These are phyloP conservation scores for Herpetotheres cachinnans DNA, from an alignment of 2,113 vertebrate genomes.

Conservation along the genomic window DNA sequence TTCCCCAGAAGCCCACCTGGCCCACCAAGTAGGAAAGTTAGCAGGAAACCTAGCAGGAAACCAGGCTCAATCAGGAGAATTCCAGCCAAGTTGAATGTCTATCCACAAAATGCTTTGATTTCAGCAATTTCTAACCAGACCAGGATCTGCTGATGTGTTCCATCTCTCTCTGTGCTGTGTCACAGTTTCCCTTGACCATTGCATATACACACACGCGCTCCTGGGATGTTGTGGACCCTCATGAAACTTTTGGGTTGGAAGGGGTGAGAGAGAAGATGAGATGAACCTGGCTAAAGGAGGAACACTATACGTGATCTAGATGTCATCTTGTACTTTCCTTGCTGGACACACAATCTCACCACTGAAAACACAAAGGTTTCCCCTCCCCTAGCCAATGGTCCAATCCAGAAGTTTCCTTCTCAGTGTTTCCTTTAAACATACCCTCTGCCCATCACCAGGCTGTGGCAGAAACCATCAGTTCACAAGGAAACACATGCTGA, in stretches of 20 bases:
- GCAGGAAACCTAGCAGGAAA: neutral
- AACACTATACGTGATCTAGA: neutral
- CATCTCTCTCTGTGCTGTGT: neutral
- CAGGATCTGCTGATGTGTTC: neutral
- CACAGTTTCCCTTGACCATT: neutral
- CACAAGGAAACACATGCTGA: neutral
- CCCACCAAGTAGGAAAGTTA: neutral
- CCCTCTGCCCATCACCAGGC: neutral
- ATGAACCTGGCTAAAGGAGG: neutral
- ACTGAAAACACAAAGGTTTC: neutral
- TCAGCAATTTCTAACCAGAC: neutral
- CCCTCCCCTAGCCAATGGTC: neutral
- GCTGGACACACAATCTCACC: neutral
- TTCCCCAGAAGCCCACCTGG: neutral
- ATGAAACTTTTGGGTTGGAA: neutral
- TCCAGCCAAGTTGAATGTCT: neutral
- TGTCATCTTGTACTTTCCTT: neutral
- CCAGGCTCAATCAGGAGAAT: neutral
- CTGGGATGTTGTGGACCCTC: neutral
- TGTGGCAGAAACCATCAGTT: neutral
- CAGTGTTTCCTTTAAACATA: neutral
- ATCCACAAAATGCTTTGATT: neutral
- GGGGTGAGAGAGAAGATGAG: neutral
- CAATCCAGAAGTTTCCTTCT: neutral
- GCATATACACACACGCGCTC: rapidly evolving